Conservation (phyloP, 2,113 vertebrate genomes). For the Apeltes quadracus region DNA sequence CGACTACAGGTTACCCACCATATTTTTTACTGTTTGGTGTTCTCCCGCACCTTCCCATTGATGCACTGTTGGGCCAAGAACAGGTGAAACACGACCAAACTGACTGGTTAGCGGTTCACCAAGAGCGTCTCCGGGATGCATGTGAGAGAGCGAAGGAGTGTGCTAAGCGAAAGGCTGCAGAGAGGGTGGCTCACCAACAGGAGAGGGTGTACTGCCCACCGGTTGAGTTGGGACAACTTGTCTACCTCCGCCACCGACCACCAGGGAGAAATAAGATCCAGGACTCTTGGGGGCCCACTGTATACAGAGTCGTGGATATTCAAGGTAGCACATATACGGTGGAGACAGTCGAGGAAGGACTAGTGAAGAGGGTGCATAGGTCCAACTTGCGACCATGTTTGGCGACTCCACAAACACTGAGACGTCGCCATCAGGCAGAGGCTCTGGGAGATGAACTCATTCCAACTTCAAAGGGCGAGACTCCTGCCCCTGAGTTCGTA, state of each 20-base stretch:
- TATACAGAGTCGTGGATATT: background rate
- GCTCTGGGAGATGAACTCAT: rapidly evolving
- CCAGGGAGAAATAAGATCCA: constrained; percentile 1
- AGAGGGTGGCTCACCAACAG: background rate
- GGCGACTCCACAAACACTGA: rapidly evolving
- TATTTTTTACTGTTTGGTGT: constrained; percentile 17
- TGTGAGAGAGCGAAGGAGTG: background rate
- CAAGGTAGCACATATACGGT: background rate
- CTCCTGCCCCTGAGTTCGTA: background rate
- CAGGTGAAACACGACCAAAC: background rate
- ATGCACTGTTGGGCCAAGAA: background rate
- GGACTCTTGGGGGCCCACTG: background rate
- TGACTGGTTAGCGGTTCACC: background rate
- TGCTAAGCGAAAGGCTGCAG: background rate
- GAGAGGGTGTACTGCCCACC: background rate
- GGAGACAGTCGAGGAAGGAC: background rate
- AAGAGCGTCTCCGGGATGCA: background rate
- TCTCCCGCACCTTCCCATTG: background rate
- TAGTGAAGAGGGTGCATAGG: background rate
- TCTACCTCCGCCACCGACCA: background rate
- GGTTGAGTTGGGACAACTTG: background rate
- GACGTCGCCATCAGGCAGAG: rapidly evolving
- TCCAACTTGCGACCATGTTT: background rate
- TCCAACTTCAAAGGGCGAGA: background rate
- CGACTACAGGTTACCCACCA: background rate